Conservation (phyloP, 2,888 invertebrate species). For the Orthonevra nobilis region DNA sequence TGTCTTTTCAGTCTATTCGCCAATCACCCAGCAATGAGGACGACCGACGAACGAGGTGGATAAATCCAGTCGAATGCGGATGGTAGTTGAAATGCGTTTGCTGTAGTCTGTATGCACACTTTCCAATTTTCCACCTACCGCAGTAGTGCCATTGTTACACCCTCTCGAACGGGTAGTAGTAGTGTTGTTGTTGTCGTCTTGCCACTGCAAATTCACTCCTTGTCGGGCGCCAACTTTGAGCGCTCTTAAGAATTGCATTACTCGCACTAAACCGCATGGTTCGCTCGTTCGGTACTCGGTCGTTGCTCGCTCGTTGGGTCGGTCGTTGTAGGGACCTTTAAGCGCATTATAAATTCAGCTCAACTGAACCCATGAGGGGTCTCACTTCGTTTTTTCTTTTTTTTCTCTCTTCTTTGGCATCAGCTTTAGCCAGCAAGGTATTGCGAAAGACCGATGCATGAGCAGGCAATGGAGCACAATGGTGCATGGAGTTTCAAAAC, state of each 20-base stretch:
- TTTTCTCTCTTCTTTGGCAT: slow-evolving; percentile 23
- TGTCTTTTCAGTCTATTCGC: slow-evolving; percentile 21
- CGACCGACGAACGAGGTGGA: not conserved
- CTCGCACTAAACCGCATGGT: slow-evolving; percentile 33
- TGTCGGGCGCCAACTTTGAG: slow-evolving; percentile 45
- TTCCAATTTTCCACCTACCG: slow-evolving; percentile 45
- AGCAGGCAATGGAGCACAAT: not conserved
- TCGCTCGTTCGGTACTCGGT: slow-evolving; percentile 1
- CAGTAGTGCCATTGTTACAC: slow-evolving; percentile 59
- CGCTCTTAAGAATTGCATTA: slow-evolving; percentile 41
- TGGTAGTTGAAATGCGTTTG: slow-evolving; percentile 19
- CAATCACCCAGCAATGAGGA: slow-evolving; percentile 17
- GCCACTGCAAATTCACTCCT: slow-evolving; percentile 47
- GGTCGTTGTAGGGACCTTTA: slow-evolving; percentile 30
- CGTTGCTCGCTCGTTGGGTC: slow-evolving; percentile 16
- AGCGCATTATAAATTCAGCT: slow-evolving; percentile 62
- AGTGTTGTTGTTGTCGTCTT: slow-evolving; percentile 22
- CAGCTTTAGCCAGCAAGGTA: slow-evolving; percentile 5
- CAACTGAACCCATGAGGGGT: slow-evolving; percentile 48
- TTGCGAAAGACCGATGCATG: slow-evolving; percentile 23
- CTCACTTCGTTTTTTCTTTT: slow-evolving; percentile 8
- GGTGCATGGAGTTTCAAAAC: slow-evolving; percentile 32
- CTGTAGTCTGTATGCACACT: not conserved
- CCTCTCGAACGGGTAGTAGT: slow-evolving; percentile 35
- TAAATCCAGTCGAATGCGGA: slow-evolving; percentile 18